A percentile compares a stretch with the other conserved stretches of the same genome.
phyloP scores from a whole-genome alignment of 2,113 vertebrate genomes.

The Gulo gulo region DNA sequence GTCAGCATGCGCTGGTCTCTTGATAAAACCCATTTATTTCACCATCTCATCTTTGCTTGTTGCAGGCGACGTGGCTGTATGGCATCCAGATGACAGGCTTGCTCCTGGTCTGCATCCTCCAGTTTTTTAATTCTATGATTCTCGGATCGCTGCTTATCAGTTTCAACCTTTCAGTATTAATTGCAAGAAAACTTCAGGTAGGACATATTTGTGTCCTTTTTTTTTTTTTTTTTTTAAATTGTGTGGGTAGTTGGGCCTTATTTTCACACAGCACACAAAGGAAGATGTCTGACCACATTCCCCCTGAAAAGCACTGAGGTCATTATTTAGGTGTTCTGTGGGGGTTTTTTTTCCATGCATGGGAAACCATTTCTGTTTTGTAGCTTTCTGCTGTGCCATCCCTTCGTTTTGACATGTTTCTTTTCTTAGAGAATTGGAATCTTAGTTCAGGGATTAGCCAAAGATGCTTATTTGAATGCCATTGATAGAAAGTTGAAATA shows the following conservation, averaged over 20 bases:
- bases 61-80: constrained; percentile 90
- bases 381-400: background rate
- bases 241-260: background rate
- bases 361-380: background rate
- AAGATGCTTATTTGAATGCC: background rate
- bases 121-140: constrained; percentile 98
- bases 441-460: background rate
- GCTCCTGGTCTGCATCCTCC: constrained; percentile 92
- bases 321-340: too few species aligned
- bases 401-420: background rate
- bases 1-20: background rate
- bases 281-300: background rate
- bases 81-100: constrained; percentile 89
- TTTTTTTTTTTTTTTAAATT: background rate
- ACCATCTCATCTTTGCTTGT: background rate
- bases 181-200: constrained; percentile 92
- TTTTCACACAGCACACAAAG: background rate
- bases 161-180: constrained; percentile 91
- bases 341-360: background rate
- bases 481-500: background rate
- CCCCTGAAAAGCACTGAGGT: background rate
- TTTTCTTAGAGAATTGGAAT: background rate
- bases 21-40: background rate
- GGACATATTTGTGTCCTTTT: constrained; percentile 39
- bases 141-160: constrained; percentile 94